Evolutionary conservation across 2,797 vertebrate genomes (phyloP), one percentile per base, ranked within the genome.

Genomic region (Leptodactylus fallax): DNA sequence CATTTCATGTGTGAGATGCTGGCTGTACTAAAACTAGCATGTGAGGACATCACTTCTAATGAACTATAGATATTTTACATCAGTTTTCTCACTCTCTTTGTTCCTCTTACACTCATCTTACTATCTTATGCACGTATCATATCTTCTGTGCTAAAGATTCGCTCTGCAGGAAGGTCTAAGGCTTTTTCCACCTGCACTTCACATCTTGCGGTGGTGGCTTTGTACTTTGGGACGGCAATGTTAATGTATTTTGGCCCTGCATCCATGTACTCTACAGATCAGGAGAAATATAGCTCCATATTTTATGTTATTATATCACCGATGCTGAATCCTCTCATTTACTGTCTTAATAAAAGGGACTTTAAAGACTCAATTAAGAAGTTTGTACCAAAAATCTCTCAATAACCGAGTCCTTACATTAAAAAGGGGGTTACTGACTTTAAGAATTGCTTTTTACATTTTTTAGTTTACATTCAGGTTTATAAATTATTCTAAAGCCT

Each of bases 221-320:
- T 72, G 36, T 72, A 72, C 7, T 72, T 72, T 47, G 69, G 69
- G 36, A 72, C 69, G 8, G 36, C 17, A 17, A 72, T 72, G 69
- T 5, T 91, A 72, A 90, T 91, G 27, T 92, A 92, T 8, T 82
- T 90, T 65, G 63, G 90, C 60, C 91, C 90, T 3, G 89, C 87
- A n/a, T 90, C 90, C 13, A 90, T 7, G 25, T 90, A 90, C 49
- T 89, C 88, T 11, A 86, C 77, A 3, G 36, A 85, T 17, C 81
- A 90, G n/a, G n/a, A n/a, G n/a, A n/a, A n/a, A n/a, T n/a, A n/a
- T n/a, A n/a, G n/a, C n/a, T n/a, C n/a, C n/a, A 8, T 91, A 72
- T 72, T 72, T 12, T 92, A 90, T 21, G 17, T 72, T 19, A 72
- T 72, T 19, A 17, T 72, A 5, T 72, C 69, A 19, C 69, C 69